Conservation (phyloP, 2,888 invertebrate genomes). For the Nemurella pictetii region DNA sequence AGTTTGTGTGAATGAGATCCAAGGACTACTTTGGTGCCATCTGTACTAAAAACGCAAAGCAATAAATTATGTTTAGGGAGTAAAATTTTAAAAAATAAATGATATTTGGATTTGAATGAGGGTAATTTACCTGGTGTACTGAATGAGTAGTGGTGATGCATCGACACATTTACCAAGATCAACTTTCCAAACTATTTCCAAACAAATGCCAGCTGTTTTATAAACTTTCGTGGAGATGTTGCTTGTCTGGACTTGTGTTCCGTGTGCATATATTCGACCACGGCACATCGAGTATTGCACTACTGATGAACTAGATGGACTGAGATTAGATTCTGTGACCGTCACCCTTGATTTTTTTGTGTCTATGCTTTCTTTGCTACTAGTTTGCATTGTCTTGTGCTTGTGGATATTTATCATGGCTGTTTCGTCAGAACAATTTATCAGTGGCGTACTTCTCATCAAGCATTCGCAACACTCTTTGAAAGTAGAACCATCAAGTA, state of each 20-base stretch:
- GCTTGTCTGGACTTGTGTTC: background rate
- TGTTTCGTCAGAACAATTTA: background rate
- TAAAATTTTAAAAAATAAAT: conserved; percentile 52
- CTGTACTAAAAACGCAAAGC: conserved; percentile 42
- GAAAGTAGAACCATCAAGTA: conserved; percentile 35
- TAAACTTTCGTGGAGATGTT: background rate
- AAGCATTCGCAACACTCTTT: conserved; percentile 24
- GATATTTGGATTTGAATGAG: conserved; percentile 41
- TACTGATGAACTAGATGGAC: background rate
- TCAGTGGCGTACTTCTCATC: background rate
- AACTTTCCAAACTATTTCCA: conserved; percentile 56
- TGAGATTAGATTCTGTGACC: background rate
- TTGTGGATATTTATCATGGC: background rate
- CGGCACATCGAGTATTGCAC: background rate
- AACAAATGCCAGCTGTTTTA: background rate
- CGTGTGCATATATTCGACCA: background rate
- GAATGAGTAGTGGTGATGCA: conserved; percentile 67
- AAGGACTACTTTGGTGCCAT: conserved; percentile 57
- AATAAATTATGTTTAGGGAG: conserved; percentile 51
- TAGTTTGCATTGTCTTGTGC: background rate
- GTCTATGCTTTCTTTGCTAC: background rate
- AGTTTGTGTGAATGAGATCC: conserved; percentile 78
- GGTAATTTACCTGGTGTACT: conserved; percentile 54
- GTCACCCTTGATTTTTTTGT: background rate
- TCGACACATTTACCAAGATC: conserved; percentile 81